Percentiles rank a stretch among this genome's conserved stretches.
phyloP scores from a whole-genome alignment of 2,888 invertebrate genomes.

The Aproaerema taeniolella region DNA sequence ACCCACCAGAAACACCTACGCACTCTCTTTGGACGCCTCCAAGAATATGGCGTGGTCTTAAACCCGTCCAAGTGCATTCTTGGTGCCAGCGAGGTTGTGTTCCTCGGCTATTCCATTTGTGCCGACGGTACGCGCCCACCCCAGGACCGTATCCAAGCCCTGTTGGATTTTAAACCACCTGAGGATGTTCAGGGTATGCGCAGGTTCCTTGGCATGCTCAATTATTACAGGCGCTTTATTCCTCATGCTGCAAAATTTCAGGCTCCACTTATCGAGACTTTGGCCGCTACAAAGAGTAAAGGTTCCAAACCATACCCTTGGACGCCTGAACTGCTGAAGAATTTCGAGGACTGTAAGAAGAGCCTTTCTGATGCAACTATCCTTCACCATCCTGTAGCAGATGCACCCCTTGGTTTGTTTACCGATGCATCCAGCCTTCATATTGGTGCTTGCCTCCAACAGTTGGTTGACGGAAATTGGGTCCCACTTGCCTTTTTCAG shows the following conservation, averaged over 20 bases:
- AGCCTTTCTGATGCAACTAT: too few species aligned
- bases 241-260: background rate
- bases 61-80: conserved; percentile 16
- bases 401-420: too few species aligned
- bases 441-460: too few species aligned
- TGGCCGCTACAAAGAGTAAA: too few species aligned
- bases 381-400: too few species aligned
- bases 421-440: too few species aligned
- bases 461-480: too few species aligned
- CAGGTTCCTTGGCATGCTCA: background rate
- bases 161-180: background rate
- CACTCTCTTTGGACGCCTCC: conserved; percentile 12
- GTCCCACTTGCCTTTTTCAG: too few species aligned
- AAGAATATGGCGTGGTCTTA: conserved; percentile 15
- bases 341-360: too few species aligned
- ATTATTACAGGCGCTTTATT: background rate
- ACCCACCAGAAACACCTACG: conserved; percentile 23
- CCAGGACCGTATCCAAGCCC: conserved; percentile 1
- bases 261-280: too few species aligned
- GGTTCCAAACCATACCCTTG: too few species aligned
- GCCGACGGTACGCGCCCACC: conserved; percentile 18
- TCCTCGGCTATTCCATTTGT: conserved; percentile 25
- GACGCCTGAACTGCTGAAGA: too few species aligned
- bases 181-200: background rate
- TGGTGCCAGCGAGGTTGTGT: conserved; percentile 20